phyloP scores from a whole-genome alignment of 2,888 invertebrate species.

The Amphimallon solstitiale region DNA sequence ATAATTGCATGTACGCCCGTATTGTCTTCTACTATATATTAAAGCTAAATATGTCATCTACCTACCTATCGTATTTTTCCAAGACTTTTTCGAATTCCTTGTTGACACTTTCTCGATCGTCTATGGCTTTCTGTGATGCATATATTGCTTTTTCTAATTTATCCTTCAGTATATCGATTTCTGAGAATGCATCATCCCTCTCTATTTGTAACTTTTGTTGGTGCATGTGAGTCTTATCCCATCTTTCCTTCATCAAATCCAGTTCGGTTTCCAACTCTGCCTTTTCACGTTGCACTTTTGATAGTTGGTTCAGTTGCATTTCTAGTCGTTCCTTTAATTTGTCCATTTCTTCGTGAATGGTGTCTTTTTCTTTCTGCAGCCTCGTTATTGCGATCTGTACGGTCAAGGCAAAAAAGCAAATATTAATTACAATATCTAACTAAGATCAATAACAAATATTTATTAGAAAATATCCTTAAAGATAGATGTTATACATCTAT shows the following conservation, averaged over 20 bases:
- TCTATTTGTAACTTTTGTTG: constrained; percentile 89
- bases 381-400: constrained; percentile 73
- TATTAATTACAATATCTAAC: no score
- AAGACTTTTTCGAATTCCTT: constrained; percentile 93
- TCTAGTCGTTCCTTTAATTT: constrained; percentile 85
- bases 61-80: constrained; percentile 89
- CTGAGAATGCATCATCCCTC: constrained; percentile 85
- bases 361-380: constrained; percentile 89
- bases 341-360: constrained; percentile 82
- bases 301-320: constrained; percentile 81
- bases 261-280: constrained; percentile 87
- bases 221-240: constrained; percentile 86
- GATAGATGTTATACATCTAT: no score
- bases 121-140: constrained; percentile 83
- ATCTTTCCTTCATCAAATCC: constrained; percentile 86
- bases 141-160: constrained; percentile 89
- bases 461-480: no score
- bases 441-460: no score
- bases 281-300: constrained; percentile 84
- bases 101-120: constrained; percentile 88
- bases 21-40: no score
- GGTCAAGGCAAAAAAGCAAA: no score
- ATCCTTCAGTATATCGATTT: constrained; percentile 87
- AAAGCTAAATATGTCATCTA: no score
- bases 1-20: no score